Percentiles rank a stretch among this genome's conserved stretches.
These are phyloP conservation scores for Exephanes ischioxanthus DNA, from an alignment of 2,888 invertebrate species.

Conservation along the genomic window DNA sequence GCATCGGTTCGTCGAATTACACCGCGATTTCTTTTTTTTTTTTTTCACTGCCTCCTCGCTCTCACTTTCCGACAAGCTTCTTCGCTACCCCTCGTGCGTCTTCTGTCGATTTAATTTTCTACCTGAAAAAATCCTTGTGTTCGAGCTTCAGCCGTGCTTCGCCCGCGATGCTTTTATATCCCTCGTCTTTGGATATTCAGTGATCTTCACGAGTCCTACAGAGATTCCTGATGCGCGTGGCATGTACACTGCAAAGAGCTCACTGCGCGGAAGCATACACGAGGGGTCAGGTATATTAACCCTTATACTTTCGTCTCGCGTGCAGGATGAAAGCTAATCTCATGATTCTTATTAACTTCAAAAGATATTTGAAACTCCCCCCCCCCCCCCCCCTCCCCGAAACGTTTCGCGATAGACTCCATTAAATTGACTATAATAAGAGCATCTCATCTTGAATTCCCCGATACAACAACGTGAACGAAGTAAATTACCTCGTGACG, in stretches of 20 bases:
- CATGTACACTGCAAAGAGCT: slow-evolving; percentile 29
- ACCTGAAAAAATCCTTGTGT: slow-evolving; percentile 78
- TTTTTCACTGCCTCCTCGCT: slow-evolving; percentile 75
- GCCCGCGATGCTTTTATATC: background rate
- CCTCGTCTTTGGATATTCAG: slow-evolving; percentile 63
- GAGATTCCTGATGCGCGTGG: slow-evolving; percentile 55
- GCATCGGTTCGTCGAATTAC: slow-evolving; percentile 79
- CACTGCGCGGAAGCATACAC: slow-evolving; percentile 14
- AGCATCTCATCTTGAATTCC: slow-evolving; percentile 16
- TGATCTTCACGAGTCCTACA: slow-evolving; percentile 69
- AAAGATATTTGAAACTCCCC: slow-evolving; percentile 57
- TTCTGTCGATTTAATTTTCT: slow-evolving; percentile 79
- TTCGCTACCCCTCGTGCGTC: background rate
- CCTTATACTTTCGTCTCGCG: slow-evolving; percentile 9
- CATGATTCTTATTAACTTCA: slow-evolving; percentile 61
- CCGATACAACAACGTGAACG: slow-evolving; percentile 41
- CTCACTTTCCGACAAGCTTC: slow-evolving; percentile 11
- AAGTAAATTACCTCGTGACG: slow-evolving; percentile 35
- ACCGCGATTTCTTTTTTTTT: slow-evolving; percentile 71
- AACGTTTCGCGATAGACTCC: slow-evolving; percentile 39
- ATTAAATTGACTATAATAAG: slow-evolving; percentile 42
- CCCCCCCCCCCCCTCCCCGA: background rate
- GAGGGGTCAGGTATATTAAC: slow-evolving; percentile 46
- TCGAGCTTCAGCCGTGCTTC: background rate
- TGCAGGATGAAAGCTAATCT: slow-evolving; percentile 34